phyloP scores from a whole-genome alignment of 2,888 invertebrate species.

The Andrena fulva region DNA sequence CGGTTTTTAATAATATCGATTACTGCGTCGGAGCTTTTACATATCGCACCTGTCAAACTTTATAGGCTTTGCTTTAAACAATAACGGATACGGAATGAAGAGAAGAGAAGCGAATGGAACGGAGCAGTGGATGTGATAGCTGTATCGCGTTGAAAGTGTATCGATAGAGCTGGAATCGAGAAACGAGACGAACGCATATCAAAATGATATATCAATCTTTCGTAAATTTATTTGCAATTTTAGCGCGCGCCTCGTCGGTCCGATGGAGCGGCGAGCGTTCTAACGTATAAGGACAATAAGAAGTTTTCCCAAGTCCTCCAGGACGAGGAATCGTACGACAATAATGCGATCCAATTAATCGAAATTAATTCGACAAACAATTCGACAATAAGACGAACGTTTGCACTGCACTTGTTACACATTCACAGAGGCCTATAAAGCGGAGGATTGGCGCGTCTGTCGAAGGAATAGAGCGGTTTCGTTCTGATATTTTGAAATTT shows the following conservation, averaged over 20 bases:
- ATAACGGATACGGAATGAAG: background rate
- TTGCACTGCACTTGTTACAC: slow-evolving; percentile 74
- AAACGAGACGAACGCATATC: slow-evolving; percentile 49
- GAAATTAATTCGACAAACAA: slow-evolving; percentile 38
- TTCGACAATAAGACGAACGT: slow-evolving; percentile 66
- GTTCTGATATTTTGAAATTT: slow-evolving; percentile 19
- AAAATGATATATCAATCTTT: slow-evolving; percentile 33
- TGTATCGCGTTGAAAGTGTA: slow-evolving; percentile 72
- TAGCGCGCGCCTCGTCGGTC: slow-evolving; percentile 35
- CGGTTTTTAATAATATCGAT: slow-evolving; percentile 11
- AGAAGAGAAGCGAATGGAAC: slow-evolving; percentile 53
- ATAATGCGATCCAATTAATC: slow-evolving; percentile 63
- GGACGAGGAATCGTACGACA: slow-evolving; percentile 59
- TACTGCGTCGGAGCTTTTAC: slow-evolving; percentile 16
- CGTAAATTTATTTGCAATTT: slow-evolving; percentile 42
- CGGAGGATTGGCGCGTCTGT: slow-evolving; percentile 27
- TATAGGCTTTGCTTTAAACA: slow-evolving; percentile 25
- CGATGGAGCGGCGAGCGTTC: slow-evolving; percentile 2
- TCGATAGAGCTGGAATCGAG: slow-evolving; percentile 35
- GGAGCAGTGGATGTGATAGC: slow-evolving; percentile 58
- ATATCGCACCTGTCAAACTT: slow-evolving; percentile 40
- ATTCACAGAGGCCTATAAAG: slow-evolving; percentile 68
- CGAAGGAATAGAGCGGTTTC: slow-evolving; percentile 53
- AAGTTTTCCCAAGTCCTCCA: slow-evolving; percentile 37
- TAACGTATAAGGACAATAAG: slow-evolving; percentile 64